Evolutionary conservation across 2,797 vertebrate species (phyloP).

Genomic region (Lagodon rhomboides): DNA sequence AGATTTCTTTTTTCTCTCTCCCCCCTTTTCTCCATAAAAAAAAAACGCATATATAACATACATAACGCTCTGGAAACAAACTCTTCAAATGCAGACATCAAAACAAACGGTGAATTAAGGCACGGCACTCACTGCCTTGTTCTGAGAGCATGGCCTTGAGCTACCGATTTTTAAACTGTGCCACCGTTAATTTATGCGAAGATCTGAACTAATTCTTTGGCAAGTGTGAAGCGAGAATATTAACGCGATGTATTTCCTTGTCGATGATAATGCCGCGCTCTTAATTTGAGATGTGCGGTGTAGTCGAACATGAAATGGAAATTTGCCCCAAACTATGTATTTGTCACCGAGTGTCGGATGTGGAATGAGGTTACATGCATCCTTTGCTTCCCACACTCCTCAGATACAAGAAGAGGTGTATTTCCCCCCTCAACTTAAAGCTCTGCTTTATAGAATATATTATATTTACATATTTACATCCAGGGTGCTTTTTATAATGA

Average conservation of each 20-base stretch:
- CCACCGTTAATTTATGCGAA: constrained; percentile 85
- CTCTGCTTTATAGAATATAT: constrained; percentile 69
- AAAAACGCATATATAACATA: constrained; percentile 68
- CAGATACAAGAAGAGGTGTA: constrained; percentile 68
- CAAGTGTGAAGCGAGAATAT: constrained; percentile 83
- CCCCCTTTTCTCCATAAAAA: constrained; percentile 10
- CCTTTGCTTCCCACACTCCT: constrained; percentile 72
- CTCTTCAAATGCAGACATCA: constrained; percentile 75
- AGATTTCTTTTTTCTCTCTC: constrained; percentile 44
- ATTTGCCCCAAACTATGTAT: constrained; percentile 84
- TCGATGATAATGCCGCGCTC: constrained; percentile 83
- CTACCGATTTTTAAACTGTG: constrained; percentile 80
- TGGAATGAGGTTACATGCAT: constrained; percentile 80
- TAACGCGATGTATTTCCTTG: constrained; percentile 84
- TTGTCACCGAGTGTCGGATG: constrained; percentile 80
- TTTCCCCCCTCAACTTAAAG: constrained; percentile 68
- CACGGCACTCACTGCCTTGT: constrained; percentile 71
- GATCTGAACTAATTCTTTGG: constrained; percentile 86
- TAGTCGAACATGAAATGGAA: constrained; percentile 85
- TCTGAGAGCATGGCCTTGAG: constrained; percentile 81
- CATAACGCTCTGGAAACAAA: constrained; percentile 70
- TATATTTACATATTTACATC: constrained; percentile 61
- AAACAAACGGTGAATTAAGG: constrained; percentile 80
- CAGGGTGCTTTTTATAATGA: constrained; percentile 28
- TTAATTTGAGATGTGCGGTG: constrained; percentile 84